Base-by-base conservation (phyloP, 2,113 vertebrate species). In the Ancistrus triradiatus region DNA sequence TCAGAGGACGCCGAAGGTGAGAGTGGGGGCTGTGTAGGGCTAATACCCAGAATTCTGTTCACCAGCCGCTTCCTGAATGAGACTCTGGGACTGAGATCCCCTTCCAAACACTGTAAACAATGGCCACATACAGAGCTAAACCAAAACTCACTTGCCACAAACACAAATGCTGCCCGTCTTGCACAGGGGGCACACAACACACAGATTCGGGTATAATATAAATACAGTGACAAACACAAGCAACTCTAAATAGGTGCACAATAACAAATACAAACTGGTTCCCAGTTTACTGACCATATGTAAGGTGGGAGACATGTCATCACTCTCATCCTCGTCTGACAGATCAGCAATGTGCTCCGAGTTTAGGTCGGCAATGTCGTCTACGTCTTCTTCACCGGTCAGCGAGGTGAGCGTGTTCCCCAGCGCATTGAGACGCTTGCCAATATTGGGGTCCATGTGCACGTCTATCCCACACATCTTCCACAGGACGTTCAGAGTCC, bases 381-480 rank as follows among this genome's bases (percentile, higher is more conserved):
- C 96, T 1, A 84, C 63, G 55, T 97, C 94, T 73, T 99, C 96
- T 77, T 98, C 96, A 18, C 95, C 95, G 0, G 96, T 99, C 84
- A 99, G 58, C 0, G 96, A 97, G 0, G 96, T 99, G 14, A 99
- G 86, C 1, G 96, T 99, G 77, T 91, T 95, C 14, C 96, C 96
- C 50, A 99, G 85, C 28, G 95, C 94, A 27, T 95, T 98, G 17
- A 99, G 78, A 4, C 96, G 88, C 80, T 99, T 99, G 42, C 96
- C 96, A 38, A 99, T 99, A 79, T 98, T 98, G 43, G 95, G 96
- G 78, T 99, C 96, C 95, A 99, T 99, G 82, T 99, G 96, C 19
- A 99, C 96, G 46, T 97, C 95, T 11, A 99, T 98, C 37, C 96
- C 96, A 22, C 96, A 98, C 96, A 99, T 99, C 78, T 99, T 99